These are phyloP conservation scores for Enoplosus armatus DNA, from an alignment of 2,797 vertebrate genomes.

Conservation along the genomic window DNA sequence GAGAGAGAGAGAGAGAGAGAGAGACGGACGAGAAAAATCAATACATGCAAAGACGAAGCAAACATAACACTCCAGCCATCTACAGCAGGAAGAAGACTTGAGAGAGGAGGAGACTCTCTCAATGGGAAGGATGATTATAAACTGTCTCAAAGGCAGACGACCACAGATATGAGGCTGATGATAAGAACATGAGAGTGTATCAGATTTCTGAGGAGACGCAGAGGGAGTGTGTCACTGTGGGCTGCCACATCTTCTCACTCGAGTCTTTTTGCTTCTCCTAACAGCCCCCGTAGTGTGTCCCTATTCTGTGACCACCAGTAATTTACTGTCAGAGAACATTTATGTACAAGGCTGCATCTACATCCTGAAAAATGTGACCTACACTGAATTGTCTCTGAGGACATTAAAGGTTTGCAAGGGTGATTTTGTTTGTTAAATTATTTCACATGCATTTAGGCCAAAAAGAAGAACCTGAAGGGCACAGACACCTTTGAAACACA, in stretches of 20 bases:
- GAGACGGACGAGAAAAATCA: conserved; percentile 38
- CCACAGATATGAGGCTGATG: conserved; percentile 20
- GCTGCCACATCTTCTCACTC: background rate
- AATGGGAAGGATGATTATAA: conserved; percentile 7
- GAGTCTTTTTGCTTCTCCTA: conserved; percentile 3
- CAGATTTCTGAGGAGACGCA: conserved; percentile 30
- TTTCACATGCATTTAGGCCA: background rate
- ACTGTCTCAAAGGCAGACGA: conserved; percentile 14
- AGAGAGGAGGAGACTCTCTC: conserved; percentile 4
- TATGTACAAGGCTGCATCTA: background rate
- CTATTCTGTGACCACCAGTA: conserved; percentile 3
- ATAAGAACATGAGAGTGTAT: conserved; percentile 28
- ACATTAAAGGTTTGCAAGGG: background rate
- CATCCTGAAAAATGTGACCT: background rate
- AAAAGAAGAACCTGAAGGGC: background rate
- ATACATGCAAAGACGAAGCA: conserved; percentile 48
- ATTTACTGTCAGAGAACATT: background rate
- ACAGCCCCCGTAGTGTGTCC: background rate
- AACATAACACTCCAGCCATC: conserved; percentile 27
- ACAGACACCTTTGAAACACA: too few species aligned
- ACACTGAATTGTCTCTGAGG: background rate
- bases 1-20: background rate
- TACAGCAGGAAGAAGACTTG: background rate
- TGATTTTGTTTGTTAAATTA: background rate
- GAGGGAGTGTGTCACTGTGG: background rate